Base-by-base conservation (phyloP, 2,888 invertebrate species). In the Clostera curtula region DNA sequence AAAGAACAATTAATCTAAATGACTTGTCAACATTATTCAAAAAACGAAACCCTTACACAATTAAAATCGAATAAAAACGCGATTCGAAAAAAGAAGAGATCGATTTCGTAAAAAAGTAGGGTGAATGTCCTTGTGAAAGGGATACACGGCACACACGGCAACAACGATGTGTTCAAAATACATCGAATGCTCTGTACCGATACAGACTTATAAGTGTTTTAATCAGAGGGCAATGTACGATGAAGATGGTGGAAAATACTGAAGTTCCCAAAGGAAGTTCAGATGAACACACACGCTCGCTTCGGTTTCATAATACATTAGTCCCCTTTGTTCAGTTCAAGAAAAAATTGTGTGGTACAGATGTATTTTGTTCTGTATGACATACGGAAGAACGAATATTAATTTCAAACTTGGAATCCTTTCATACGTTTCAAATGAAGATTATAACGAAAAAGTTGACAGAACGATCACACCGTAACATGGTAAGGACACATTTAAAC, bases 61-160 rank as follows among this genome's bases (percentile, higher is more conserved):
- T 73, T 72, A 72, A 68, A 70, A 58, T 50, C 56, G 57, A 58
- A 64, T 69, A 72, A 74, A 73, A 71, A 67, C 41, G 14, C 23
- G 34, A 41, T 49, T 46, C 27, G 32, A 62, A 62, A 59, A 62
- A 59, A 66, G 70, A 64, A 51, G 56, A 60, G 57, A 65, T 69
- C 64, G 55, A 54, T 66, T 71, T 66, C 64, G 49, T 46, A 50
- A 56, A 63, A 74, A 72, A 73, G 42, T 34, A 54, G 69, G 77
- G 77, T 80, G 63, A 77, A 77, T 57, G 75, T 60, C 74, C 79
- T 73, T 68, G 60, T 49, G 32, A 34, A 23, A 55, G 50, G 62
- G 54, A 59, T 56, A 50, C 40, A 40, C 29, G 34, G 29, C 42
- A 31, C 22, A 32, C 21, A 32, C 29, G 36, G 35, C 27, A 31